Conservation (phyloP, 2,888 invertebrate species). For the Seira ritae region DNA sequence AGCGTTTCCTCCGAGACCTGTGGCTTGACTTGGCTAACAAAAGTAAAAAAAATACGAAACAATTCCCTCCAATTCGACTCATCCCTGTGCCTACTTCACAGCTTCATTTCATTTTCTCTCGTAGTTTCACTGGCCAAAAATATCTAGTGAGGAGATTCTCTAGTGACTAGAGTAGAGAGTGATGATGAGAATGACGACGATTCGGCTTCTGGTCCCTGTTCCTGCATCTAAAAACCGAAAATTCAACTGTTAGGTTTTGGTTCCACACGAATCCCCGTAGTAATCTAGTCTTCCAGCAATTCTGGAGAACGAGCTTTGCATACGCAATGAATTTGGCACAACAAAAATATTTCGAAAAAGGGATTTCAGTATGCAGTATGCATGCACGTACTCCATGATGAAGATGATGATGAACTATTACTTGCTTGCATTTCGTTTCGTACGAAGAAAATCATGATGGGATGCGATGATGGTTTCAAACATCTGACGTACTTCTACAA, state of each 20-base stretch:
- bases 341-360: slow-evolving; percentile 17
- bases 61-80: too few relatives aligned
- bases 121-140: too few relatives aligned
- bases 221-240: slow-evolving; percentile 2
- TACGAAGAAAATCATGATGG: neutral
- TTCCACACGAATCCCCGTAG: slow-evolving; percentile 32
- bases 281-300: slow-evolving; percentile 57
- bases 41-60: neutral
- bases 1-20: slow-evolving; percentile 37
- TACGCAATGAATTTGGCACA: slow-evolving; percentile 52
- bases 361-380: slow-evolving; percentile 19
- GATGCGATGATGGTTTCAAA: slow-evolving; percentile 60
- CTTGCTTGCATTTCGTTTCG: slow-evolving; percentile 14
- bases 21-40: slow-evolving; percentile 21
- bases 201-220: neutral
- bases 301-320: slow-evolving; percentile 53
- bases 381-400: slow-evolving; percentile 39
- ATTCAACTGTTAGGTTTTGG: neutral
- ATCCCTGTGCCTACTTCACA: too few relatives aligned
- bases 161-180: slow-evolving; percentile 22
- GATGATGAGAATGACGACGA: slow-evolving; percentile 27
- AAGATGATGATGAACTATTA: slow-evolving; percentile 29
- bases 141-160: slow-evolving; percentile 25
- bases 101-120: slow-evolving; percentile 14
- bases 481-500: slow-evolving; percentile 53